Conservation (phyloP, 2,888 invertebrate genomes). For the Meiosimyza platycephala region DNA sequence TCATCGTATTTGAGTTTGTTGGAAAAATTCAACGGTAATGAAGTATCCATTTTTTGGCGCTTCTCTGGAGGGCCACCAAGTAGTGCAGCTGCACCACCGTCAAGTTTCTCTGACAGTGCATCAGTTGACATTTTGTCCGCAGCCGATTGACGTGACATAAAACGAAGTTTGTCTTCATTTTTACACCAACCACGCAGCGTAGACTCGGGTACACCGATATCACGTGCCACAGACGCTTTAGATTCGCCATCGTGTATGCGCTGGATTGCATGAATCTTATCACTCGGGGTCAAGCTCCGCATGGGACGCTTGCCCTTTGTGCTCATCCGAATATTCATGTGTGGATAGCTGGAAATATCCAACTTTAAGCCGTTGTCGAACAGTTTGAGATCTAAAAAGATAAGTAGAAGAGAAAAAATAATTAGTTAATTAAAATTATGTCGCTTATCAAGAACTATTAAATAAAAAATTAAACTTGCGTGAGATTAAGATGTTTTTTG, state of each 20-base stretch:
- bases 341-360: slow-evolving; percentile 66
- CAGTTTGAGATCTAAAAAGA: slow-evolving; percentile 62
- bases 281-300: slow-evolving; percentile 79
- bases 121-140: slow-evolving; percentile 72
- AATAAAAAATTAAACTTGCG: too few species aligned
- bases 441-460: too few species aligned
- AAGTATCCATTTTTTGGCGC: slow-evolving; percentile 62
- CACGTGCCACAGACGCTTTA: slow-evolving; percentile 86
- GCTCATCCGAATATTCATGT: slow-evolving; percentile 71
- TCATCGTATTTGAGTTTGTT: slow-evolving; percentile 67
- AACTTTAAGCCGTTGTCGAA: slow-evolving; percentile 65
- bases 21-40: slow-evolving; percentile 64
- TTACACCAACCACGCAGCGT: slow-evolving; percentile 90
- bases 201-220: slow-evolving; percentile 88
- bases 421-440: neutral
- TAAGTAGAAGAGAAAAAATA: slow-evolving; percentile 24
- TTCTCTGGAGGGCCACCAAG: slow-evolving; percentile 59
- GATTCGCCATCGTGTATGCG: slow-evolving; percentile 87
- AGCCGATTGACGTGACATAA: slow-evolving; percentile 78
- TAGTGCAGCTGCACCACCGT: slow-evolving; percentile 52
- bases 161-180: slow-evolving; percentile 81
- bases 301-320: slow-evolving; percentile 83
- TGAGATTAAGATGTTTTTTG: too few species aligned
- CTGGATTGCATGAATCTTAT: slow-evolving; percentile 85
- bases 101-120: slow-evolving; percentile 59